phyloP scores from a whole-genome alignment of 2,888 invertebrate genomes.

The Melinopterus prodromus region DNA sequence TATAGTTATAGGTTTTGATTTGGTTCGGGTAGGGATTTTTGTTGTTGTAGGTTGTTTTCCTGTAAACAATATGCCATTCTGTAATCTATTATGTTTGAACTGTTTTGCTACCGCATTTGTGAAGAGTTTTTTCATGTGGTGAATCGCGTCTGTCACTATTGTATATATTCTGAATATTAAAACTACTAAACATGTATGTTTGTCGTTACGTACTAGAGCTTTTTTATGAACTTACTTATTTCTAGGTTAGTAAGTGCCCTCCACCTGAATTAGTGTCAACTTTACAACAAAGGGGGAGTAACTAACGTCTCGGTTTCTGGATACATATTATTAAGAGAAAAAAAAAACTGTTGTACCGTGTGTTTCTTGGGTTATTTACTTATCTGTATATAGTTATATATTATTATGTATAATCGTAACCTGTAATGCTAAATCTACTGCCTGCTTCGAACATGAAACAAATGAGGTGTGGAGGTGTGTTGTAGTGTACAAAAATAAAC shows the following conservation, averaged over 20 bases:
- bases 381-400: constrained; percentile 16
- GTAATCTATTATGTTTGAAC: constrained; percentile 54
- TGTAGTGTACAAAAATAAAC: constrained; percentile 34
- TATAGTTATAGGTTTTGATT: not conserved
- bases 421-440: not conserved
- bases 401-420: constrained; percentile 12
- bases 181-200: constrained; percentile 10
- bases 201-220: constrained; percentile 31
- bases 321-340: constrained; percentile 24
- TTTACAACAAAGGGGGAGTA: constrained; percentile 54
- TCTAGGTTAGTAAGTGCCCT: constrained; percentile 60
- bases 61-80: constrained; percentile 55
- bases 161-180: constrained; percentile 5
- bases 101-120: constrained; percentile 60
- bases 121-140: constrained; percentile 54
- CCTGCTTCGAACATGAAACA: constrained; percentile 17
- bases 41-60: constrained; percentile 6
- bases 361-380: constrained; percentile 18
- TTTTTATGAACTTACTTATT: constrained; percentile 47
- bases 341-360: constrained; percentile 44
- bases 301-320: not conserved
- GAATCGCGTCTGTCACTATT: constrained; percentile 14
- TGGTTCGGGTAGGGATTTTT: not conserved
- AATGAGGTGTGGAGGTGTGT: constrained; percentile 37
- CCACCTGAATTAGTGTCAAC: constrained; percentile 59